A percentile compares a stretch with the other conserved stretches of the same genome.
These are phyloP conservation scores for Dallia pectoralis DNA, from an alignment of 2,797 vertebrate genomes.

Conservation along the genomic window DNA sequence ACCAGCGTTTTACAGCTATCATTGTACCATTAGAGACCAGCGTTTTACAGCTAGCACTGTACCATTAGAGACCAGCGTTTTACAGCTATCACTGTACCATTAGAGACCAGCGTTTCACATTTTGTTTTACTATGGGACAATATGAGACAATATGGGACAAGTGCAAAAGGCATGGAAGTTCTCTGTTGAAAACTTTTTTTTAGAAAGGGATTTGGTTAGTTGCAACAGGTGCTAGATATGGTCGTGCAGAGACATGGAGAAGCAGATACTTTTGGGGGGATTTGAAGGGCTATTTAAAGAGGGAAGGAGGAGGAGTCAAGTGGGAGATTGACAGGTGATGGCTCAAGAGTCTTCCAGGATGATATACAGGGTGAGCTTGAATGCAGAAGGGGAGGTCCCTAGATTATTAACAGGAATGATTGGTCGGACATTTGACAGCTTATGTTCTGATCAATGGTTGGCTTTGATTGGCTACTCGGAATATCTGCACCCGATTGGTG, in stretches of 20 bases:
- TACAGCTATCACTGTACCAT: no score
- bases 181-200: constrained; percentile 40
- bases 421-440: constrained; percentile 40
- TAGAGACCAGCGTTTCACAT: background rate
- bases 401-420: constrained; percentile 39
- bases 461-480: background rate
- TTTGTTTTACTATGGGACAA: background rate
- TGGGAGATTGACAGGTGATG: constrained; percentile 75
- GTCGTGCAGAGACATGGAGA: constrained; percentile 68
- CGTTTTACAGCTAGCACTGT: background rate
- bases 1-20: background rate
- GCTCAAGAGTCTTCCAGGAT: constrained; percentile 72
- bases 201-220: constrained; percentile 39
- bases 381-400: constrained; percentile 51
- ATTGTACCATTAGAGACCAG: background rate
- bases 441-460: constrained; percentile 55
- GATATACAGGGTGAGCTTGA: constrained; percentile 64
- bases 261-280: constrained; percentile 68
- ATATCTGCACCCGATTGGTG: background rate
- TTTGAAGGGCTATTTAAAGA: constrained; percentile 76
- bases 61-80: background rate
- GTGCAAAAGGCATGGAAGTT: background rate
- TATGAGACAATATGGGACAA: background rate
- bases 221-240: constrained; percentile 70
- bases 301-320: constrained; percentile 62